A percentile compares a stretch with the other conserved stretches of the same genome.
These are phyloP conservation scores for Pteromalus puparum DNA, from an alignment of 1,140 invertebrate genomes.

Conservation along the genomic window DNA sequence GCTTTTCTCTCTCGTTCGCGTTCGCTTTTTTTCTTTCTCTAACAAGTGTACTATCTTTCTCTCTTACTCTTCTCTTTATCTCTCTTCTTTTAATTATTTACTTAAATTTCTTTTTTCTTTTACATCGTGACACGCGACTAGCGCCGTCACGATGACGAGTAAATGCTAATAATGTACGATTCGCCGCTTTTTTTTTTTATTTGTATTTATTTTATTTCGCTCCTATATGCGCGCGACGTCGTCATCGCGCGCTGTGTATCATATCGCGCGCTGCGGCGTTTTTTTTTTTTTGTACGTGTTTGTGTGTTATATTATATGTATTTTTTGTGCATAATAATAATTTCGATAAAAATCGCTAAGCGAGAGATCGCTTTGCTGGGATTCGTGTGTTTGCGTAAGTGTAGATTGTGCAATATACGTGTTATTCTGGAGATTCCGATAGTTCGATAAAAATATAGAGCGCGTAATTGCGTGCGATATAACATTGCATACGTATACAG, in stretches of 20 bases:
- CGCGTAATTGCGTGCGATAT: not conserved
- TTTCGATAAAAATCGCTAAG: not conserved
- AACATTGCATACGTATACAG: not conserved
- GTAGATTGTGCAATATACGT: too few relatives aligned
- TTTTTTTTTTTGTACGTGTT: not conserved
- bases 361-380: too few relatives aligned
- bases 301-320: not conserved
- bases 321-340: not conserved
- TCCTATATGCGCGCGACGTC: not conserved
- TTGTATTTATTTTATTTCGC: conserved; percentile 8
- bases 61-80: not conserved
- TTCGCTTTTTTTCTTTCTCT: conserved; percentile 13
- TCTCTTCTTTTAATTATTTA: conserved; percentile 16
- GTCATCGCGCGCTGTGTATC: not conserved
- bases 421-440: too few relatives aligned
- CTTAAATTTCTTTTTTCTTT: conserved; percentile 30
- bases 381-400: not conserved
- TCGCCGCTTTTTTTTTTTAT: conserved; percentile 1
- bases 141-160: conserved; percentile 21
- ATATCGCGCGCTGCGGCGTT: not conserved
- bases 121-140: conserved; percentile 41
- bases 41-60: conserved; percentile 37
- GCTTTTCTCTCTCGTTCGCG: conserved; percentile 11
- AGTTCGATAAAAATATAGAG: conserved; percentile 1
- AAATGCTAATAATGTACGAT: conserved; percentile 13